These are phyloP conservation scores for Passer montanus DNA, from an alignment of 2,113 vertebrate species.

Conservation along the genomic window DNA sequence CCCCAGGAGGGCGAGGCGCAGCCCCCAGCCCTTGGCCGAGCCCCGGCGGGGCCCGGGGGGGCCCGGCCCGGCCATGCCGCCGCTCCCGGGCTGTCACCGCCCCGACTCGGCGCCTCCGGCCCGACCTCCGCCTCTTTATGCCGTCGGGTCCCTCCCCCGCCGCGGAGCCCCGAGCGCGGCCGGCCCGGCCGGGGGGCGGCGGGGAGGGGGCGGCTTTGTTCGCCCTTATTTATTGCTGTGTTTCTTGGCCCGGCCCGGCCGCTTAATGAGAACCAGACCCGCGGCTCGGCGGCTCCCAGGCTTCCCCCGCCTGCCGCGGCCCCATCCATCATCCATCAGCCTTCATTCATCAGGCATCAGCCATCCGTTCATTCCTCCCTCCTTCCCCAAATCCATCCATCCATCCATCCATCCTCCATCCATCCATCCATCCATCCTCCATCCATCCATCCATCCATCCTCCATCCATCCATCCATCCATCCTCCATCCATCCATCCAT, in stretches of 20 bases:
- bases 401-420: neutral
- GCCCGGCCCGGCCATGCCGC: neutral
- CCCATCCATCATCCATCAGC: neutral
- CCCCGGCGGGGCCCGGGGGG: no score
- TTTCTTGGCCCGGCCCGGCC: neutral
- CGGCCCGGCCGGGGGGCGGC: neutral
- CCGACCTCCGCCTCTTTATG: neutral
- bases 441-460: no score
- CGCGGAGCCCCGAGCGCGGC: neutral
- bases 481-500: neutral
- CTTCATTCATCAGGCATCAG: no score
- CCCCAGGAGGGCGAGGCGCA: no score
- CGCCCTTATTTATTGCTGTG: conserved; percentile 23
- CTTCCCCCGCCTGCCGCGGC: neutral
- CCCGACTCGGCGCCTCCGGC: neutral
- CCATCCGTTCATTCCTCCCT: no score
- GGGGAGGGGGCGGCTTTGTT: neutral
- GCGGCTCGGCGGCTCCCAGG: neutral
- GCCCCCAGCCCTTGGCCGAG: no score
- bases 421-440: neutral
- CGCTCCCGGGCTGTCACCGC: neutral
- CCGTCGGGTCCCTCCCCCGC: neutral
- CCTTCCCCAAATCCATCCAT: no score
- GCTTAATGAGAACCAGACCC: conserved; percentile 30
- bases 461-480: neutral